Base-by-base conservation (phyloP, 2,797 vertebrate species). In the Podargus strigoides region DNA sequence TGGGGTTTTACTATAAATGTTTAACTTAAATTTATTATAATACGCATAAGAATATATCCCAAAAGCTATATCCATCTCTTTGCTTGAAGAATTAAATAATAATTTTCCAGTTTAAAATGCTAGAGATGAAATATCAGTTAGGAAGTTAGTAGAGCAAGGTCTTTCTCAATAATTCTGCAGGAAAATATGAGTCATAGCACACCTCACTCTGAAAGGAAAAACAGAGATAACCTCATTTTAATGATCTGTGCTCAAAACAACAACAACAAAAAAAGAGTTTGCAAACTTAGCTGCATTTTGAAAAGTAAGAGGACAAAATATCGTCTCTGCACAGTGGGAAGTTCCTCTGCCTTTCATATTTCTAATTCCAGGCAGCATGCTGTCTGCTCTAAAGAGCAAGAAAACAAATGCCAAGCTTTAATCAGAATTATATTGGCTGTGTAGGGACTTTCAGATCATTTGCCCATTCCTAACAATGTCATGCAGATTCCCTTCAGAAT, bases 401-500 rank as follows among this genome's bases (percentile, higher is more conserved):
- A 94, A 95, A 96, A 97, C 94, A 97, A 97, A 97, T 93, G 93
- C 93, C 84, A 90, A 77, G 79, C 91, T 97, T 96, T 97, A 95
- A 96, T 96, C 97, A 96, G 93, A 92, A 91, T 69, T 73, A 88
- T 82, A 87, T 46, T 75, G 95, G 74, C 73, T 81, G 53, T 82
- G 59, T 59, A 73, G 91, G 83, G 85, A 87, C 92, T 93, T 96
- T 86, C 87, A 75, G 85, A 92, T 96, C 93, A 76, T 91, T 91
- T 93, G 42, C 77, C 85, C 81, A 76, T 64, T 89, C 59, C 89
- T 82, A 96, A 94, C 94, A 87, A 84, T 82, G 75, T 91, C 95
- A 63, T 52, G 69, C 67, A 89, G 88, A 95, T 92, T 94, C 81
- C 67, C 68, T 52, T 78, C 83, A 85, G 96, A 96, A 96, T 91